Base-by-base conservation (phyloP, 2,113 vertebrate genomes). In the Cichladusa arquata region DNA sequence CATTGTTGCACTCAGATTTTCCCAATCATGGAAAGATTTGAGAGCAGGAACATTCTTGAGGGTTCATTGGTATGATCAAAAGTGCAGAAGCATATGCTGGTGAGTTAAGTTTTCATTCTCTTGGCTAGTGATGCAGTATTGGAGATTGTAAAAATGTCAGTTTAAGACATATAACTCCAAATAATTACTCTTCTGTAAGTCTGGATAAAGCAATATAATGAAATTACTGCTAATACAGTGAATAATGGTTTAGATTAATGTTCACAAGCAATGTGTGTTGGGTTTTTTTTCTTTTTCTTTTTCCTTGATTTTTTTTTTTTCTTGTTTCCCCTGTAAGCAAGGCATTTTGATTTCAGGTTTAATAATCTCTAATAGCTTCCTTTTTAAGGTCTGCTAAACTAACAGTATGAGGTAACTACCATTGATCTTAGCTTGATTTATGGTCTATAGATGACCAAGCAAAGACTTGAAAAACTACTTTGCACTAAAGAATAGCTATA, bases 391-490 rank as follows among this genome's bases (percentile, higher is more conserved):
- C 88, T 92, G 61, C 64, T 95, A 83, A 95, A 79, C 82, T 81
- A 93, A 86, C 31, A 78, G 16, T 67, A 51, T 60, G 22, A 58
- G 19, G 56, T 78, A 92, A 86, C 76, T 73, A 71, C 26, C 92
- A 96, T 93, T 78, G 88, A 95, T 94, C 88, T 86, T 83, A 84
- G 67, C 60, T 95, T 96, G 95, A 95, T 96, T 95, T 96, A 86
- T 88, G 44, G 76, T 94, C 85, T 86, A 48, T 48, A 94, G 90
- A 93, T 93, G 92, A 92, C 92, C 80, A 93, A 77, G 92, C 56
- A 92, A 73, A 92, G 82, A 53, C 80, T 86, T 86, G 80, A 73
- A 95, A 96, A 90, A 94, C 44, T 71, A 67, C 60, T 92, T 90
- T 83, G 26, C 44, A 47, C 44, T 92, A 53, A 93, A 96, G 67